A percentile compares a stretch with the other conserved stretches of the same genome.
These are phyloP conservation scores for Polydrusus pterygomalis DNA, from an alignment of 2,888 invertebrate genomes.

Conservation along the genomic window DNA sequence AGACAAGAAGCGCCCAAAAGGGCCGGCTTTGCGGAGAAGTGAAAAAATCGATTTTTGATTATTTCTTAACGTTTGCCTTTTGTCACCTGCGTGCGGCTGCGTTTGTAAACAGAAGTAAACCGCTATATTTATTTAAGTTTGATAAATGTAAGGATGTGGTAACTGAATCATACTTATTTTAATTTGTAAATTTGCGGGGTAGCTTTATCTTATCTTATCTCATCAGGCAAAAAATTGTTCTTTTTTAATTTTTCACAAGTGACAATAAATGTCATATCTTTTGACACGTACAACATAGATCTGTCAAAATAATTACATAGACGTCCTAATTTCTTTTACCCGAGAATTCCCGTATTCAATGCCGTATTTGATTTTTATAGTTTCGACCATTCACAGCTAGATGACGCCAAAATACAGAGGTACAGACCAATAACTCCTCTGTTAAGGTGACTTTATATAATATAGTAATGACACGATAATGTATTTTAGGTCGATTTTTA, in stretches of 20 bases:
- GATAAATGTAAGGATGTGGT: constrained; percentile 24
- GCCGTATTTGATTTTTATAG: background rate
- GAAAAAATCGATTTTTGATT: constrained; percentile 54
- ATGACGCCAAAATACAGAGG: too few species aligned
- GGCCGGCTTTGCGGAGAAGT: constrained; percentile 49
- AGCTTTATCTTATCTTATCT: constrained; percentile 7
- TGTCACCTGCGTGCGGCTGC: constrained; percentile 15
- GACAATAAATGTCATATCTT: constrained; percentile 29
- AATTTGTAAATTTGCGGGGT: constrained; percentile 1
- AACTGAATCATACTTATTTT: constrained; percentile 41
- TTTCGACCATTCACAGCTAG: too few species aligned
- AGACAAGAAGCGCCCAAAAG: constrained; percentile 46
- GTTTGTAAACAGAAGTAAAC: constrained; percentile 14
- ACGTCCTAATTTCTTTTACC: too few species aligned
- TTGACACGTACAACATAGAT: constrained; percentile 24
- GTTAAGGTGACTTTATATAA: too few species aligned
- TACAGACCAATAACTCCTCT: too few species aligned
- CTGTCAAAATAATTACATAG: background rate
- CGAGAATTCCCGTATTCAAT: too few species aligned
- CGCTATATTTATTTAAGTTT: constrained; percentile 7
- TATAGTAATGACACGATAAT: too few species aligned
- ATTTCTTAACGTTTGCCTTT: constrained; percentile 21
- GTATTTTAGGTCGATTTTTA: too few species aligned
- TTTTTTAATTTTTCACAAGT: background rate
- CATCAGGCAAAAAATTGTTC: constrained; percentile 19